Evolutionary conservation across 1,140 invertebrate species (phyloP), one percentile per base, ranked within the genome.

Genomic region (Ceratosolen solmsi): DNA sequence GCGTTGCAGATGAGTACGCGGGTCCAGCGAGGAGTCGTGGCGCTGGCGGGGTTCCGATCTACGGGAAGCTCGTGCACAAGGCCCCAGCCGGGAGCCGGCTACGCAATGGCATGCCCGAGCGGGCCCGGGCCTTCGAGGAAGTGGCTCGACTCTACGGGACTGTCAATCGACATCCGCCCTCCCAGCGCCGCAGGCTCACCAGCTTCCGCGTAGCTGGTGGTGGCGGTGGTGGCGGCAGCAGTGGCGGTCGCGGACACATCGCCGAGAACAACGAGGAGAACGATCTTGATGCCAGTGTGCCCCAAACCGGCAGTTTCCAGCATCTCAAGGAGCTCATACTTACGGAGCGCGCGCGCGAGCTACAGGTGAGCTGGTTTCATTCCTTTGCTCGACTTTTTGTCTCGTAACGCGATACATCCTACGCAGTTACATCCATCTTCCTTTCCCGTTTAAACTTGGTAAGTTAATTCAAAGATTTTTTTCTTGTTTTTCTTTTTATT

Each of bases 291-390:
- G 79, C 87, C 41, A 87, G 89, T 33, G 87, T 92, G 71, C 91
- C 93, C n/a, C 93, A 94, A 80, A 89, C 92, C 25, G 94, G 94
- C 15, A 94, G 93, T 79, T 95, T 95, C 87, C 93, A 95, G 82
- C 93, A 94, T 79, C 86, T 94, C 0, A 94, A 94, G 85, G 93
- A 94, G 75, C 87, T 94, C 8, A 93, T 95, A 70, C 91, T 92
- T 81, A 93, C 90, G 8, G 94, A 95, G 86, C 89, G 94, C n/a
- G 94, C 94, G n/a, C 91, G 93, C 60, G 94, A 95, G 86, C 85
- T 95, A 56, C 87, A 90, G 87, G 91, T 92, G 36, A 63, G 51
- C 51, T 30, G 1, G 8, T 60, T 36, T 11, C 36, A 36, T 33
- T 41, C 4, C 20, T 22, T 15, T 54, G 20, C 51, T 54, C 9